Base-by-base conservation (phyloP, 1,140 invertebrate species). In the Drosophila simulans region DNA sequence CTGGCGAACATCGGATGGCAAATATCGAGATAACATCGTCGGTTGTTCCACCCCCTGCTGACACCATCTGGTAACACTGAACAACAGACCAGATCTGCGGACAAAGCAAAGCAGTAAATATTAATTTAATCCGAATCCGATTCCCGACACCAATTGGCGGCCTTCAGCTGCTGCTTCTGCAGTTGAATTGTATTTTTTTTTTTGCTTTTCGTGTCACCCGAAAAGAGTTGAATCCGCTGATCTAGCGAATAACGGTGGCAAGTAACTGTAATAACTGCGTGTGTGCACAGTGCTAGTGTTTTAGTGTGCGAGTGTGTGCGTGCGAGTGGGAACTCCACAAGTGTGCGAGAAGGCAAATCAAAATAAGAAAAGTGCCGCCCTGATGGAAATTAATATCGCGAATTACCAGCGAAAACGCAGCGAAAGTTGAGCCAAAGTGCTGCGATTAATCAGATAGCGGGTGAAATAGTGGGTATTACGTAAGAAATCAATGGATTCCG, bases 301-400 rank as follows among this genome's bases (percentile, higher is more conserved):
- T 37, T n/a, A 48, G 43, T 35, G 46, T 62, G 55, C 55, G 20
- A 22, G 65, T 55, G 39, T 22, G 42, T 58, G 51, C 27, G 48
- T 71, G 72, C 17, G 55, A 42, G 31, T 35, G 55, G 53, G 42
- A 79, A 83, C 83, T 88, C 83, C 83, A 88, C 83, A 88, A 88
- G 83, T 88, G 83, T 86, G 83, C 63, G 79, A 72, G 76, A 72
- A 66, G 73, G 69, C 60, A 89, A 79, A 85, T 89, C 84, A 89
- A 88, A 88, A 88, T 89, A 89, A 88, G 75, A 74, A 74, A 39
- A 77, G 52, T 51, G 52, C 37, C 62, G 73, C 58, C 83, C 83
- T 88, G 79, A 88, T 88, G 83, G 84, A 83, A 83, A 51, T 80
- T 80, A 60, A 80, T 77, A 56, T 49, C 52, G 42, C 49, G 68